A percentile compares a stretch with the other conserved stretches of the same genome.
These are phyloP conservation scores for Nannospalax galili DNA, from an alignment of 2,113 vertebrate species.

Conservation along the genomic window DNA sequence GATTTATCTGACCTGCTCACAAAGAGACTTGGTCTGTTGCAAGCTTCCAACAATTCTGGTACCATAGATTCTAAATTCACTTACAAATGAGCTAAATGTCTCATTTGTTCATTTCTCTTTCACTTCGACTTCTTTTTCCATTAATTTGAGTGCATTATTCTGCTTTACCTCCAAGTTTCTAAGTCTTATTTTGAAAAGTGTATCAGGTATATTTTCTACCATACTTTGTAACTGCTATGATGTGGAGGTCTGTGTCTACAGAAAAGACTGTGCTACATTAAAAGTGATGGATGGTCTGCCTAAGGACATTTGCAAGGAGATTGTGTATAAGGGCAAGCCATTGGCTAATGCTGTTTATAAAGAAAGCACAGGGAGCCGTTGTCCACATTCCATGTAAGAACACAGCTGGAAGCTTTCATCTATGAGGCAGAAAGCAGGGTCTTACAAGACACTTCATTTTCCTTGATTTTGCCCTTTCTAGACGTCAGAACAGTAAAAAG, in stretches of 20 bases:
- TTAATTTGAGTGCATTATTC: conserved; percentile 4
- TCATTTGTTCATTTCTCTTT: not conserved
- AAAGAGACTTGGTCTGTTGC: too few species aligned
- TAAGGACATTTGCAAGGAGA: not conserved
- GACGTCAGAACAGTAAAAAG: not conserved
- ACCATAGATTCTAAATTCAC: not conserved
- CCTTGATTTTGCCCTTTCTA: not conserved
- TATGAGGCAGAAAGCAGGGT: not conserved
- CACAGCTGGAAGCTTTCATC: too few species aligned
- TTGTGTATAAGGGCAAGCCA: not conserved
- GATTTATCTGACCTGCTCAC: not conserved
- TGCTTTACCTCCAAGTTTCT: not conserved
- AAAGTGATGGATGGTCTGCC: not conserved
- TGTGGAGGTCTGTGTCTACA: not conserved
- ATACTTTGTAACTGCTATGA: too few species aligned
- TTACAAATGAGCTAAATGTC: not conserved
- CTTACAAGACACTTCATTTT: not conserved
- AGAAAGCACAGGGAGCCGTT: not conserved
- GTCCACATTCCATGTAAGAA: not conserved
- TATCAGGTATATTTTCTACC: not conserved
- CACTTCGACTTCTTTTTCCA: not conserved
- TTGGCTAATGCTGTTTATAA: not conserved
- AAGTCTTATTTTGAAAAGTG: not conserved
- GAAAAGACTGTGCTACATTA: not conserved
- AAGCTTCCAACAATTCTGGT: too few species aligned